These are phyloP conservation scores for Acleris laterana DNA, from an alignment of 2,888 invertebrate genomes.

Conservation along the genomic window DNA sequence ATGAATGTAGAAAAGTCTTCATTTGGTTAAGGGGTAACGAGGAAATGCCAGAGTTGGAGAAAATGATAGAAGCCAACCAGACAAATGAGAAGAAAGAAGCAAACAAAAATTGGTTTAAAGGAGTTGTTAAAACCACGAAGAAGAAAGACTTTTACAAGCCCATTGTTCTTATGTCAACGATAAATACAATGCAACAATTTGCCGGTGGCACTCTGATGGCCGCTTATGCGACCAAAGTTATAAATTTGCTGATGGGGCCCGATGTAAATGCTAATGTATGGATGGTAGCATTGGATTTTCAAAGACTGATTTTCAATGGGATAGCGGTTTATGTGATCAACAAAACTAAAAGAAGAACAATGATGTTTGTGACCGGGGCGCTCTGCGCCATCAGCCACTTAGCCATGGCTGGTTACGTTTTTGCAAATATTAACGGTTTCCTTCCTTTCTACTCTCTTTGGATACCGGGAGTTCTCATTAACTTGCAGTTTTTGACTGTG, in stretches of 20 bases:
- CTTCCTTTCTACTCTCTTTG: constrained; percentile 62
- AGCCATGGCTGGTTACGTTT: constrained; percentile 73
- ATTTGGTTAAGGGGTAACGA: constrained; percentile 82
- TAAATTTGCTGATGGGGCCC: constrained; percentile 82
- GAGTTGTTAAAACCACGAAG: constrained; percentile 48
- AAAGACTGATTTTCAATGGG: constrained; percentile 84
- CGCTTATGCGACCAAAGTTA: constrained; percentile 86
- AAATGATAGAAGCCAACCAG: constrained; percentile 43
- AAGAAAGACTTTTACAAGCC: constrained; percentile 83
- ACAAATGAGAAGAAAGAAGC: constrained; percentile 20
- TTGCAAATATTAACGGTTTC: constrained; percentile 50
- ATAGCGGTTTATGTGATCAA: constrained; percentile 85
- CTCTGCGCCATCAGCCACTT: constrained; percentile 84
- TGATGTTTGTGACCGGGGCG: constrained; percentile 83
- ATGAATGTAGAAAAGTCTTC: constrained; percentile 80
- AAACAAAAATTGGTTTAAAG: constrained; percentile 35
- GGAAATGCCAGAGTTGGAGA: constrained; percentile 55
- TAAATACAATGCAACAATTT: constrained; percentile 86
- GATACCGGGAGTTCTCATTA: constrained; percentile 75
- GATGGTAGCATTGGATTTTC: constrained; percentile 86
- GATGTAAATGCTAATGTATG: constrained; percentile 85
- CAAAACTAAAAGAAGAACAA: constrained; percentile 82
- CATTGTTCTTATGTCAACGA: constrained; percentile 82
- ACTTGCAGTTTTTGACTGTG: constrained; percentile 82
- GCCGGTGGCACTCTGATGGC: constrained; percentile 87